Conservation (phyloP, 1,140 invertebrate genomes). For the silkworm (Bombyx mori) region ASM3026992v2 NC_085120.1:2218001-2218500, state of each 20-base stretch:
- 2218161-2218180: not conserved
- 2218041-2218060: constrained; percentile 40
- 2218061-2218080: constrained; percentile 34
- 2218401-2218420: no score
- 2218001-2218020: constrained; percentile 44
- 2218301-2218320: no score
- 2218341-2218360: no score
- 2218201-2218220: not conserved
- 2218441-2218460: no score
- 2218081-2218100: constrained; percentile 31
- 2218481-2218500: no score
- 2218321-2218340: no score
- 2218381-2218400: no score
- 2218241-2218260: not conserved
- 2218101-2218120: constrained; percentile 38
- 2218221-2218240: not conserved
- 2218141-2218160: constrained; percentile 18
- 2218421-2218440: no score
- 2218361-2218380: no score
- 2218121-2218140: constrained; percentile 38
- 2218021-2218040: constrained; percentile 52
- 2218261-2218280: not conserved
- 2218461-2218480: no score
- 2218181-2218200: not conserved
- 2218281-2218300: not conserved